phyloP scores from a whole-genome alignment of 2,113 vertebrate genomes.

The Clarias batrachus region DNA sequence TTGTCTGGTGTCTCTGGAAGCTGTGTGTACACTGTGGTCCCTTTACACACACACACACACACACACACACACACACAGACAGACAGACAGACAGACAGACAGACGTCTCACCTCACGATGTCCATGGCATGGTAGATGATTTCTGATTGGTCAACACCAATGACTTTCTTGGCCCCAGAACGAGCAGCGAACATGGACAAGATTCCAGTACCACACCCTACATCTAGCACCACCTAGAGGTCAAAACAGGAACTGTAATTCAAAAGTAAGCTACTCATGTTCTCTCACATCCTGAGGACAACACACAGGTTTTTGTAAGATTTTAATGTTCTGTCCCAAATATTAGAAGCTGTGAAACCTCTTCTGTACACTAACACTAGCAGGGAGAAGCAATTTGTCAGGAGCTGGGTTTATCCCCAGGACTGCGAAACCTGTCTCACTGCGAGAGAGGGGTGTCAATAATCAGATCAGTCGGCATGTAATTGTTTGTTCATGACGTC shows the following conservation, averaged over 20 bases:
- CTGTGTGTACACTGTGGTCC: background rate
- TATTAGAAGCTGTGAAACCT: too few relatives aligned
- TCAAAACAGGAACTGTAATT: background rate
- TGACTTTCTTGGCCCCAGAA: constrained; percentile 86
- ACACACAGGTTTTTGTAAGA: background rate
- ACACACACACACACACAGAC: background rate
- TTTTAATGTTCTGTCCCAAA: background rate
- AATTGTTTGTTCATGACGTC: too few relatives aligned
- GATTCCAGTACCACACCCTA: constrained; percentile 96
- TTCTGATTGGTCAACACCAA: constrained; percentile 93
- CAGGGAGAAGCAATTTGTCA: too few relatives aligned
- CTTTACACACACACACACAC: background rate
- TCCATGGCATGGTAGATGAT: constrained; percentile 97
- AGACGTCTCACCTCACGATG: constrained; percentile 84
- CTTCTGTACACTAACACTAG: too few relatives aligned
- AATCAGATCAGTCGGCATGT: too few relatives aligned
- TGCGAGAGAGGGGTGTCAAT: too few relatives aligned
- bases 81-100: background rate
- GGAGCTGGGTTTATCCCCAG: background rate
- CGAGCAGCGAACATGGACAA: constrained; percentile 94
- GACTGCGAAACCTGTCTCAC: background rate
- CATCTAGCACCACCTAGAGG: constrained; percentile 88
- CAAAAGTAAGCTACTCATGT: background rate
- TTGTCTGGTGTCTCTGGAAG: background rate
- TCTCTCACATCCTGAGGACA: background rate